phyloP scores from a whole-genome alignment of 2,888 invertebrate species.

The Lochmaea crataegi region DNA sequence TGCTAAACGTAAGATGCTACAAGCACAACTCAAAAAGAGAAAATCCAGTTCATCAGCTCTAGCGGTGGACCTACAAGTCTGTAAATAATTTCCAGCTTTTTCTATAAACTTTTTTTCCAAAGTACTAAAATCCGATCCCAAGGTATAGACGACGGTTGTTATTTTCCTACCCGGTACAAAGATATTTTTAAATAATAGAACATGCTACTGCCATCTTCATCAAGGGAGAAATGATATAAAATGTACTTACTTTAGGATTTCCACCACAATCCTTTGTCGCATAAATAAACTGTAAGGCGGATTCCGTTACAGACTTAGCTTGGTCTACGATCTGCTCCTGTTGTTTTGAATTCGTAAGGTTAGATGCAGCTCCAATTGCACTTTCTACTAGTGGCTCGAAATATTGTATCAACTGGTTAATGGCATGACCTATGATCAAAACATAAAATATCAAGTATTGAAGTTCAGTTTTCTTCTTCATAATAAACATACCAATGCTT shows the following conservation, averaged over 20 bases:
- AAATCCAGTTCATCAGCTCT: too few relatives aligned
- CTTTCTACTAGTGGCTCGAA: constrained; percentile 88
- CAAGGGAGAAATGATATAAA: too few relatives aligned
- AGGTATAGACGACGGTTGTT: not conserved
- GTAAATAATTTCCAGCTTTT: constrained; percentile 36
- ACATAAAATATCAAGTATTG: not conserved
- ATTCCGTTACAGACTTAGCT: constrained; percentile 94
- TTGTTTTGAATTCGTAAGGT: constrained; percentile 87
- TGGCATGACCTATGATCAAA: constrained; percentile 73
- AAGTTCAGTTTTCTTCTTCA: not conserved
- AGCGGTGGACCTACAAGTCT: too few relatives aligned
- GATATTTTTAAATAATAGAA: not conserved
- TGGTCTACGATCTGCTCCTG: constrained; percentile 91
- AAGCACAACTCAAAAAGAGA: too few relatives aligned
- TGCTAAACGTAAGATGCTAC: too few relatives aligned
- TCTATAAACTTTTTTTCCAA: too few relatives aligned
- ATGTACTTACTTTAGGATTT: constrained; percentile 79
- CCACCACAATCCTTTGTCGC: constrained; percentile 91
- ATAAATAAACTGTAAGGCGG: constrained; percentile 86
- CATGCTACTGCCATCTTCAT: not conserved
- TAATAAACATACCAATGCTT: constrained; percentile 73
- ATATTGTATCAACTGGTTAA: constrained; percentile 80
- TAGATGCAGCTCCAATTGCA: constrained; percentile 89
- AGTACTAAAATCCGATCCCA: too few relatives aligned
- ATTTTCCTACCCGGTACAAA: not conserved